Percentiles rank a stretch among this genome's conserved stretches.
These are phyloP conservation scores for Palythoa heliodiscus DNA, from an alignment of 92 coral and sea anemone species.

Conservation along the genomic window DNA sequence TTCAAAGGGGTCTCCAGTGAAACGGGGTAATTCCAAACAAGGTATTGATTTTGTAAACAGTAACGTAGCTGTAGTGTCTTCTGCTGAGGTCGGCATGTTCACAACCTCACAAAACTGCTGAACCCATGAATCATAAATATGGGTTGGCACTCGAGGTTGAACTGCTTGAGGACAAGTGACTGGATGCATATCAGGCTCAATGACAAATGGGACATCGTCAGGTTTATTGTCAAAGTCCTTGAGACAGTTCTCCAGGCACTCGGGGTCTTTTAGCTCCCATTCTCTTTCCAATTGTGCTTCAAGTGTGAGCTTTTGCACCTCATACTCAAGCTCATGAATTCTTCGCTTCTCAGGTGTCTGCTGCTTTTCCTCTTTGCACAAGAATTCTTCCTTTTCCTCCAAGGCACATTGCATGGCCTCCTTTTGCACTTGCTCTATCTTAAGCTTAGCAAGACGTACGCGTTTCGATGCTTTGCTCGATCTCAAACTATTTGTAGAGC, in stretches of 20 bases:
- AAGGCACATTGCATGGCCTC: slow-evolving; percentile 40
- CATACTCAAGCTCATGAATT: slow-evolving; percentile 42
- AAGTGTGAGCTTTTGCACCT: slow-evolving; percentile 42
- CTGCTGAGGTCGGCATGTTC: neutral
- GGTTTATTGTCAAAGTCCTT: slow-evolving; percentile 36
- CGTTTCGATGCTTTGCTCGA: slow-evolving; percentile 22
- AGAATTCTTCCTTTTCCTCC: slow-evolving; percentile 45
- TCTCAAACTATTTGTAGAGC: neutral
- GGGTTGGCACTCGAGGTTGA: neutral
- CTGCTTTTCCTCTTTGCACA: slow-evolving; percentile 37
- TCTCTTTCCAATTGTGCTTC: slow-evolving; percentile 37
- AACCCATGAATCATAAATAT: slow-evolving; percentile 39
- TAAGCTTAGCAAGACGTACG: slow-evolving; percentile 40
- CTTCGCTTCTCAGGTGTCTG: slow-evolving; percentile 27
- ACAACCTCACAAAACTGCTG: slow-evolving; percentile 23
- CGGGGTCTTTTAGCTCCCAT: slow-evolving; percentile 24
- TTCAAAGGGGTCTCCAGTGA: slow-evolving; percentile 22
- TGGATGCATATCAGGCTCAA: neutral
- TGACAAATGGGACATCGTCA: neutral
- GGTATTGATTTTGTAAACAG: slow-evolving; percentile 25
- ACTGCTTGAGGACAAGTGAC: slow-evolving; percentile 1
- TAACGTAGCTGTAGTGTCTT: neutral
- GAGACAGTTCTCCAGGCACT: slow-evolving; percentile 45
- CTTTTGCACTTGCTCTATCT: slow-evolving; percentile 47
- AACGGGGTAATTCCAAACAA: slow-evolving; percentile 36